A percentile compares a stretch with the other conserved stretches of the same genome.
phyloP scores from a whole-genome alignment of 2,888 invertebrate species.

The Tetheella fluctuosa region DNA sequence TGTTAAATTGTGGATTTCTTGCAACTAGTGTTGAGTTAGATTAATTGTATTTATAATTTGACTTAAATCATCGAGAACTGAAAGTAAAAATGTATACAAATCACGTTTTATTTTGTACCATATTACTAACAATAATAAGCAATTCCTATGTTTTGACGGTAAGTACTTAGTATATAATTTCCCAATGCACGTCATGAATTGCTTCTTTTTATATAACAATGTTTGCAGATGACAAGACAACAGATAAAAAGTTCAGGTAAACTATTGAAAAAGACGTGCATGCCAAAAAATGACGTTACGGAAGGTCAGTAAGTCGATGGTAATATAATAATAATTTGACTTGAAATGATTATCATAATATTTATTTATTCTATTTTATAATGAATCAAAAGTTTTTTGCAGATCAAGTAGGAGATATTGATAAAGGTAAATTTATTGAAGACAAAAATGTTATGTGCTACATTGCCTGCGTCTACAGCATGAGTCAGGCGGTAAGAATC shows the following conservation, averaged over 20 bases:
- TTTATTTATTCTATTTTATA: too few relatives aligned
- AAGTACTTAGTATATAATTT: not conserved
- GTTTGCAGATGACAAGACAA: constrained; percentile 54
- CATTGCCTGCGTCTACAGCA: constrained; percentile 51
- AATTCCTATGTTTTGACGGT: not conserved
- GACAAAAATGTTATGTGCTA: constrained; percentile 57
- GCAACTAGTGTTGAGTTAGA: too few relatives aligned
- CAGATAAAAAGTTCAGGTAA: constrained; percentile 57
- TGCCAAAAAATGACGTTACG: constrained; percentile 52
- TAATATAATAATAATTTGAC: not conserved
- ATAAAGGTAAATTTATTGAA: constrained; percentile 54
- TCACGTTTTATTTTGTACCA: not conserved
- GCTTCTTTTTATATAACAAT: not conserved
- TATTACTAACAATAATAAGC: not conserved
- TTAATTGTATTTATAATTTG: not conserved
- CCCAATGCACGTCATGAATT: not conserved
- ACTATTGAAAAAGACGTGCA: constrained; percentile 54
- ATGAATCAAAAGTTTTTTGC: constrained; percentile 17
- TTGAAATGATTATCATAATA: not conserved
- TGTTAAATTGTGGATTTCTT: not conserved
- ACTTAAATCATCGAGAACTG: not conserved
- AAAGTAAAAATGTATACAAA: not conserved
- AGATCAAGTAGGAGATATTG: constrained; percentile 53
- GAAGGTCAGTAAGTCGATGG: constrained; percentile 45
- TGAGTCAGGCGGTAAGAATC: constrained; percentile 46